Evolutionary conservation across 2,113 vertebrate species (phyloP).

Genomic region (Austrofundulus limnaeus): DNA sequence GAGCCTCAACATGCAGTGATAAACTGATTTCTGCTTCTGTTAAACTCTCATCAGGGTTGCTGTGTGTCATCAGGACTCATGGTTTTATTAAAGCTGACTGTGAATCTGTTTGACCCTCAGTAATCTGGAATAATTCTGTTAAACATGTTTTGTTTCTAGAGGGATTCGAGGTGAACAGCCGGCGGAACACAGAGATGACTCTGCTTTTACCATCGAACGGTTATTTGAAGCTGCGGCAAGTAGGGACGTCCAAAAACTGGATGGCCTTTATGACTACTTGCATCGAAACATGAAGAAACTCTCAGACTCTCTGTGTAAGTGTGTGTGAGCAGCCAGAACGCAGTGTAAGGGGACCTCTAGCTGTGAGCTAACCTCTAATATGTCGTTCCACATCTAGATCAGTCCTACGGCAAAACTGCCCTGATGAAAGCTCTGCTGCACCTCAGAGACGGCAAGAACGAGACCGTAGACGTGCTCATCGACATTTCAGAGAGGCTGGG

Average conservation of each 20-base stretch:
- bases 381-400: slow-evolving; percentile 74
- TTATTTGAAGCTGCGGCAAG: slow-evolving; percentile 89
- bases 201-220: slow-evolving; percentile 58
- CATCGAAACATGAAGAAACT: slow-evolving; percentile 82
- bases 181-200: slow-evolving; percentile 41
- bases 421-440: slow-evolving; percentile 94
- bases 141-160: slow-evolving; percentile 37
- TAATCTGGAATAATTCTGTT: neutral
- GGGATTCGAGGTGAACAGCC: slow-evolving; percentile 49
- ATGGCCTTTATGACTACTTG: slow-evolving; percentile 85
- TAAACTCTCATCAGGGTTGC: neutral
- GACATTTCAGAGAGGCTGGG: slow-evolving; percentile 85
- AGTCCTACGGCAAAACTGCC: slow-evolving; percentile 88
- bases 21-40: neutral
- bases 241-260: slow-evolving; percentile 79
- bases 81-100: neutral
- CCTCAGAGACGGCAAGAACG: slow-evolving; percentile 83
- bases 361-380: slow-evolving; percentile 6
- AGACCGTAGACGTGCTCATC: slow-evolving; percentile 84
- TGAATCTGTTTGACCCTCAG: slow-evolving; percentile 5
- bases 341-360: neutral
- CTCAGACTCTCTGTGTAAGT: slow-evolving; percentile 87
- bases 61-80: slow-evolving; percentile 20
- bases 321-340: neutral
- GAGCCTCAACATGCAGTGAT: slow-evolving; percentile 49